These are phyloP conservation scores for Scalopus aquaticus DNA, from an alignment of 2,113 vertebrate genomes.

Conservation along the genomic window DNA sequence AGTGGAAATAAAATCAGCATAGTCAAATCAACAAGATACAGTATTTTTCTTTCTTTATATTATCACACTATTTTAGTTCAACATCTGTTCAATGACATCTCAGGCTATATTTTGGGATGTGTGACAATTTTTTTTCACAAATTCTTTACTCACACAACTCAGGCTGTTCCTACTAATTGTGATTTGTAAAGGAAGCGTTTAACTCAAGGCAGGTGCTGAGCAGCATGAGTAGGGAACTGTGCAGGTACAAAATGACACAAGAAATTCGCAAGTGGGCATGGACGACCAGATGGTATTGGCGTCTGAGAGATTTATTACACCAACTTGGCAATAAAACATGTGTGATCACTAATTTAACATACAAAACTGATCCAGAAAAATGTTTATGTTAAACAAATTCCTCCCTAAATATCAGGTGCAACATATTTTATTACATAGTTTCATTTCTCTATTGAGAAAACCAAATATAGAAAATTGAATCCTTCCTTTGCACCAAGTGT, in stretches of 20 bases:
- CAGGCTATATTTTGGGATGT: constrained; percentile 34
- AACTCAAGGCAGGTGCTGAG: constrained; percentile 46
- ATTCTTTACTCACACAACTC: constrained; percentile 50
- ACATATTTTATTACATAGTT: constrained; percentile 50
- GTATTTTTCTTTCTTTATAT: constrained; percentile 43
- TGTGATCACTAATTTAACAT: constrained; percentile 71
- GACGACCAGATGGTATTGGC: constrained; percentile 71
- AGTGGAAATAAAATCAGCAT: background rate
- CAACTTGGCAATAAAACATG: constrained; percentile 68
- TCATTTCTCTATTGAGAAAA: constrained; percentile 12
- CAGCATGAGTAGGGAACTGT: background rate
- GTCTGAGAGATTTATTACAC: constrained; percentile 74
- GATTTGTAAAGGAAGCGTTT: constrained; percentile 12
- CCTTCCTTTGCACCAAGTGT: background rate
- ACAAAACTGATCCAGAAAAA: constrained; percentile 45
- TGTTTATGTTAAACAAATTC: constrained; percentile 74
- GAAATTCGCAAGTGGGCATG: constrained; percentile 71
- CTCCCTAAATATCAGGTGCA: constrained; percentile 59
- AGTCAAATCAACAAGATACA: constrained; percentile 28
- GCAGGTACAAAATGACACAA: constrained; percentile 58
- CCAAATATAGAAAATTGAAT: background rate
- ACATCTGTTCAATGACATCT: constrained; percentile 66
- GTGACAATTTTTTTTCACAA: constrained; percentile 38
- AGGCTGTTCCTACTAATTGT: constrained; percentile 50
- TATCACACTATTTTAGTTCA: constrained; percentile 60